Conservation (phyloP, 2,113 vertebrate species). For the Megaptera novaeangliae region DNA sequence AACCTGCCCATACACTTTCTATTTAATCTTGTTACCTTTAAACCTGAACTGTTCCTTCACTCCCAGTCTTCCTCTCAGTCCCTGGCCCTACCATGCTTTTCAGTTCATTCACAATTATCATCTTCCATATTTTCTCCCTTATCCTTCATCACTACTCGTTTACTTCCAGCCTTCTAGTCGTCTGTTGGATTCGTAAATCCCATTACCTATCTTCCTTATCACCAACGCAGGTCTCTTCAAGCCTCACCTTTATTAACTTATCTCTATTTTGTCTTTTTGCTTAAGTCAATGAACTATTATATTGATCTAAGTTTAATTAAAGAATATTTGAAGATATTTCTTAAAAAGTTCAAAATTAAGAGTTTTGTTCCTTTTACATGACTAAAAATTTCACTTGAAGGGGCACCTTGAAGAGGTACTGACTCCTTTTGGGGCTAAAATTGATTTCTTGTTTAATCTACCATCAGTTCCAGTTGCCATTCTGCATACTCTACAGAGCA, state of each 20-base stretch:
- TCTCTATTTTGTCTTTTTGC: background rate
- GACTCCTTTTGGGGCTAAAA: background rate
- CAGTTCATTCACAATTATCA: background rate
- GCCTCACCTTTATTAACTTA: background rate
- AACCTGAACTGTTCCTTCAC: background rate
- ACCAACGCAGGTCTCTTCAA: background rate
- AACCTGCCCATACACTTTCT: background rate
- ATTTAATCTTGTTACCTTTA: background rate
- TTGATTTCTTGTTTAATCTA: background rate
- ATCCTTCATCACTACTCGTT: background rate
- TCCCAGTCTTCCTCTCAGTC: background rate
- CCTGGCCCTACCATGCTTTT: background rate
- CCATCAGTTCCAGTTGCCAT: background rate
- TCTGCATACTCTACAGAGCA: background rate
- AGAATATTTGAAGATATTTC: background rate
- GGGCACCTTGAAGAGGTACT: background rate
- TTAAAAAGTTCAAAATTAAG: background rate
- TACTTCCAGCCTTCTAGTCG: background rate
- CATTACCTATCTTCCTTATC: background rate
- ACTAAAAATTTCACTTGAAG: background rate
- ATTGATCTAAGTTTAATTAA: background rate
- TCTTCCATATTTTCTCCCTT: background rate
- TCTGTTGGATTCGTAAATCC: background rate
- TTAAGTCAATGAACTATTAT: background rate
- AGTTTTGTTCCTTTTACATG: background rate